Evolutionary conservation across 2,113 vertebrate genomes (phyloP).

Genomic region (Daubentonia madagascariensis): DNA sequence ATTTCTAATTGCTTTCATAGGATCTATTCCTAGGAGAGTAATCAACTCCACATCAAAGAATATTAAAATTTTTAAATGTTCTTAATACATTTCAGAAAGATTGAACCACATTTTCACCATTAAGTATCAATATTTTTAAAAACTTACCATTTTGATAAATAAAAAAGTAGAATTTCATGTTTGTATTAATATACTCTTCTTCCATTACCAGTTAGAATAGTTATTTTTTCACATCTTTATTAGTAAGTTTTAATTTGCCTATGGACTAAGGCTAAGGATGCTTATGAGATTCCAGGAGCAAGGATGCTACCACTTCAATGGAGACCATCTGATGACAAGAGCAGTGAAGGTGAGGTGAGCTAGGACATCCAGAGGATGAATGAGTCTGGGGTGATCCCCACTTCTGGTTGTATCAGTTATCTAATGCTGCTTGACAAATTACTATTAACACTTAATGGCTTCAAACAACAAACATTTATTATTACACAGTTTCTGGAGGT

Average conservation of each 20-base stretch:
- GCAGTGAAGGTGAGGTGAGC: neutral
- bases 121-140: neutral
- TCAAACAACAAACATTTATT: neutral
- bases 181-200: neutral
- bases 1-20: conserved; percentile 2
- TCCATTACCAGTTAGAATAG: neutral
- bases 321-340: neutral
- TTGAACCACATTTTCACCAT: neutral
- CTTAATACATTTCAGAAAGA: conserved; percentile 6
- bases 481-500: neutral
- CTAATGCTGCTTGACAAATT: neutral
- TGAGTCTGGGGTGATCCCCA: neutral
- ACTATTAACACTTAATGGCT: neutral
- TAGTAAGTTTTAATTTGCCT: neutral
- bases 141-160: neutral
- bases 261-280: neutral
- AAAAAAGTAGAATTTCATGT: neutral
- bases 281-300: neutral
- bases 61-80: neutral
- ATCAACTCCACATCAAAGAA: neutral
- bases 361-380: neutral
- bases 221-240: neutral
- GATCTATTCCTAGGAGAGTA: neutral
- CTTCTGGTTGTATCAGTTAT: neutral
- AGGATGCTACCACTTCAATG: neutral